Percentiles rank a stretch among this genome's conserved stretches.
Conservation (phyloP, 2,113 vertebrate species). For the Equus quagga region DNA sequence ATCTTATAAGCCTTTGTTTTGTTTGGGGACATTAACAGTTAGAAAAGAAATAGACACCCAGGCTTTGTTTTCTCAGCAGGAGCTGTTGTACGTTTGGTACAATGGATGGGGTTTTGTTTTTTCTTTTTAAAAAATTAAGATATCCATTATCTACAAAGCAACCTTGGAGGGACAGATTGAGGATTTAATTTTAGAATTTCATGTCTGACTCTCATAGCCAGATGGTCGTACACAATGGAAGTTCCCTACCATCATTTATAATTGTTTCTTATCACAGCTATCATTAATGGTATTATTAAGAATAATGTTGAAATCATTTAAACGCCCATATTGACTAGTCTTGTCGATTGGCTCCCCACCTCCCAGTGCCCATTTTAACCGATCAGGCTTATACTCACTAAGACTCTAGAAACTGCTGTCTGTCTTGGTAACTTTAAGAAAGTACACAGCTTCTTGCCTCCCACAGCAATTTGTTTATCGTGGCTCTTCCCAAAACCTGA, state of each 20-base stretch:
- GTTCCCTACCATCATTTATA: constrained; percentile 36
- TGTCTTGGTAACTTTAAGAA: constrained; percentile 48
- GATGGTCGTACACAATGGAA: constrained; percentile 55
- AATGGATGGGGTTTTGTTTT: constrained; percentile 36
- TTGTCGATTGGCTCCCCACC: neutral
- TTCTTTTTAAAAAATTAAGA: constrained; percentile 67
- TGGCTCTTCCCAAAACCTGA: neutral
- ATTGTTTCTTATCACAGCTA: constrained; percentile 62
- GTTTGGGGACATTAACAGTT: constrained; percentile 47
- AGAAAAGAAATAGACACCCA: constrained; percentile 36
- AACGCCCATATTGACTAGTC: neutral
- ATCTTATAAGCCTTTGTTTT: neutral
- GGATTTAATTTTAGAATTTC: constrained; percentile 68
- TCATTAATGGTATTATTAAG: constrained; percentile 70
- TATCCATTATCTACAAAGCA: constrained; percentile 61
- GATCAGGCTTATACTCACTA: constrained; percentile 8
- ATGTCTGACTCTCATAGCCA: constrained; percentile 67
- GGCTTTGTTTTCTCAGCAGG: constrained; percentile 70
- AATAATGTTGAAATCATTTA: constrained; percentile 42
- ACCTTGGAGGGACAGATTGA: constrained; percentile 75
- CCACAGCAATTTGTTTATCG: neutral
- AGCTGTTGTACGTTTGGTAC: neutral
- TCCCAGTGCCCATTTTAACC: neutral
- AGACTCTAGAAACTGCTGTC: neutral
- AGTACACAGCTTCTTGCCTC: neutral